phyloP scores from a whole-genome alignment of 2,113 vertebrate species.

The Oncorhynchus gorbuscha region DNA sequence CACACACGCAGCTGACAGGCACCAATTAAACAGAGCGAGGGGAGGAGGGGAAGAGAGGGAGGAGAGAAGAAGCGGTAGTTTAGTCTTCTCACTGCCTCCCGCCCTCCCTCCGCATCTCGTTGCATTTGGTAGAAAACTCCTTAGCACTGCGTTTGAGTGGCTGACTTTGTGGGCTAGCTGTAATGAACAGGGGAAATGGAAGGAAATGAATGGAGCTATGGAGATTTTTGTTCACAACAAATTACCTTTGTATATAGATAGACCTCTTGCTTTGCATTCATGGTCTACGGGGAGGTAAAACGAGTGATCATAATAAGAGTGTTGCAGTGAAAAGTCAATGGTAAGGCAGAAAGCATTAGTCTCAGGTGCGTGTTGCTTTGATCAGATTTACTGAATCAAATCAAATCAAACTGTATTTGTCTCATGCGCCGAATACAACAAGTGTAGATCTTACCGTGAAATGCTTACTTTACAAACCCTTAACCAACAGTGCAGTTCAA shows the following conservation, averaged over 20 bases:
- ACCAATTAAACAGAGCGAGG: conserved; percentile 50
- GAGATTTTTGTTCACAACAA: conserved; percentile 11
- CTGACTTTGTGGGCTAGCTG: neutral
- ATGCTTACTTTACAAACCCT: too few species aligned
- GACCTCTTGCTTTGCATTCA: conserved; percentile 1
- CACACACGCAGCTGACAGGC: conserved; percentile 36
- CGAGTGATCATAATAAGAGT: neutral
- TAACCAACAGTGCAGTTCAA: too few species aligned
- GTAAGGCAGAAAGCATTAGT: neutral
- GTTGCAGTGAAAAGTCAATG: conserved; percentile 3
- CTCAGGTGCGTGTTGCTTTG: neutral
- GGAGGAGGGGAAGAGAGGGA: neutral
- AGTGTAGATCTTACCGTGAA: too few species aligned
- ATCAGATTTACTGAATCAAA: neutral
- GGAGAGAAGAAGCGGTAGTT: neutral
- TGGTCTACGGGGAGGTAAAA: neutral
- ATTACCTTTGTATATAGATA: neutral
- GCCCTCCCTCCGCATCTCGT: conserved; percentile 1
- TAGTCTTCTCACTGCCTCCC: neutral
- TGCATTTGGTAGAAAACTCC: conserved; percentile 11
- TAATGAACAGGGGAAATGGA: conserved; percentile 2
- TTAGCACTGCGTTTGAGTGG: conserved; percentile 3
- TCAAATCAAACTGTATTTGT: too few species aligned
- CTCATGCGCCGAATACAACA: too few species aligned
- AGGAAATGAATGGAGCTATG: neutral